phyloP scores from a whole-genome alignment of 2,797 vertebrate species.

The Mormyrus hasselquistii region DNA sequence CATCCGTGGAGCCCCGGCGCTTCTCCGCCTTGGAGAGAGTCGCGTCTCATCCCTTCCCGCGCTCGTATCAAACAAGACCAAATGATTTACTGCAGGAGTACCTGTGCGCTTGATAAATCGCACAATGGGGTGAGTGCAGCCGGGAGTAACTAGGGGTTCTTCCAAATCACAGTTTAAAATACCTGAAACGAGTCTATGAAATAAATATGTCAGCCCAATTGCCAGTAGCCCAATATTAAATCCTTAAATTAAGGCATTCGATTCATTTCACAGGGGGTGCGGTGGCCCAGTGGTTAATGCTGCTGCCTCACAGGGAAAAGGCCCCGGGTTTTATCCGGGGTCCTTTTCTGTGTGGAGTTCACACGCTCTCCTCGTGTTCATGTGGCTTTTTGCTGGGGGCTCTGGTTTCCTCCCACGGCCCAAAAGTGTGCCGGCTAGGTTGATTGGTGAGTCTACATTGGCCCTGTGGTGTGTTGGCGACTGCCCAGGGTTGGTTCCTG shows the following conservation, averaged over 20 bases:
- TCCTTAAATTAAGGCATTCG: background rate
- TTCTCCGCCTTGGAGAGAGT: background rate
- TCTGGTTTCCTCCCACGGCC: background rate
- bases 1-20: background rate
- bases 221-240: background rate
- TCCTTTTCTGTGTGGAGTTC: background rate
- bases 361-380: background rate
- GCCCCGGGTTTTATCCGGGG: background rate
- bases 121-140: background rate
- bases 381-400: background rate
- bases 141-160: background rate
- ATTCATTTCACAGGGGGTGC: background rate
- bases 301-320: background rate
- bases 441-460: background rate
- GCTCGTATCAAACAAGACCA: background rate
- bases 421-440: background rate
- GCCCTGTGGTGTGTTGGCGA: background rate
- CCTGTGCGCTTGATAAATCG: background rate
- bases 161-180: background rate
- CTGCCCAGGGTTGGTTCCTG: background rate
- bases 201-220: background rate
- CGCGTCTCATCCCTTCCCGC: background rate
- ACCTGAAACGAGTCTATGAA: background rate
- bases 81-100: background rate
- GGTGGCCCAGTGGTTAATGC: too few relatives aligned